A percentile compares a stretch with the other conserved stretches of the same genome.
Conservation (phyloP, 2,888 invertebrate genomes). For the Cremastinae sp. region DNA sequence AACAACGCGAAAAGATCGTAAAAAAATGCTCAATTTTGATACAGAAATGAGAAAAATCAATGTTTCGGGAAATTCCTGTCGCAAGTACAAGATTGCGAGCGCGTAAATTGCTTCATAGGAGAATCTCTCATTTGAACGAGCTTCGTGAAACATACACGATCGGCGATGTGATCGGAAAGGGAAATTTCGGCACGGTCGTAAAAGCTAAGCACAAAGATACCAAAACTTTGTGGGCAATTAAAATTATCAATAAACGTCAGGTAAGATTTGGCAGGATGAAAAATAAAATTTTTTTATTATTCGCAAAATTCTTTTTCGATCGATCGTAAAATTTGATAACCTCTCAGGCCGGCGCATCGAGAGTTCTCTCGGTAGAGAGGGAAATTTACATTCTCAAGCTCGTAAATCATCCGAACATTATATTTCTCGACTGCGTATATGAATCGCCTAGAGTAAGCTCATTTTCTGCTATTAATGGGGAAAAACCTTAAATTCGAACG, state of each 20-base stretch:
- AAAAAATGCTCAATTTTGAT: constrained; percentile 1
- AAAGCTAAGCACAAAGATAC: constrained; percentile 75
- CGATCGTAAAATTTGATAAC: background rate
- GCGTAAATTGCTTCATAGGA: constrained; percentile 75
- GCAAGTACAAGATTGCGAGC: constrained; percentile 63
- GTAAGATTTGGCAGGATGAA: constrained; percentile 64
- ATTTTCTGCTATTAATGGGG: background rate
- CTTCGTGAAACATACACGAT: constrained; percentile 75
- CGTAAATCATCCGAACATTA: constrained; percentile 83
- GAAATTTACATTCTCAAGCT: constrained; percentile 82
- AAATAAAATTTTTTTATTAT: constrained; percentile 13
- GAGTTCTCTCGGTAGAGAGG: constrained; percentile 79
- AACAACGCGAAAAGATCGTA: background rate
- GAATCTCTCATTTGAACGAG: constrained; percentile 74
- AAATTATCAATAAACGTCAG: constrained; percentile 78
- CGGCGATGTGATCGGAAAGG: constrained; percentile 78
- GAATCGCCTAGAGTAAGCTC: constrained; percentile 79
- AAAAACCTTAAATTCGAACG: background rate
- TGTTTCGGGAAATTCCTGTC: constrained; percentile 39
- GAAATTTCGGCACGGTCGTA: constrained; percentile 79
- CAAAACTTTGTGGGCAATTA: constrained; percentile 78
- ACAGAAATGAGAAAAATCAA: constrained; percentile 51
- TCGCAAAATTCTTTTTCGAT: background rate
- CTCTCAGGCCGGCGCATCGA: constrained; percentile 62
- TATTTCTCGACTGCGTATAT: constrained; percentile 81